Evolutionary conservation across 2,888 invertebrate genomes (phyloP).

Genomic region (Amorpha juglandis): DNA sequence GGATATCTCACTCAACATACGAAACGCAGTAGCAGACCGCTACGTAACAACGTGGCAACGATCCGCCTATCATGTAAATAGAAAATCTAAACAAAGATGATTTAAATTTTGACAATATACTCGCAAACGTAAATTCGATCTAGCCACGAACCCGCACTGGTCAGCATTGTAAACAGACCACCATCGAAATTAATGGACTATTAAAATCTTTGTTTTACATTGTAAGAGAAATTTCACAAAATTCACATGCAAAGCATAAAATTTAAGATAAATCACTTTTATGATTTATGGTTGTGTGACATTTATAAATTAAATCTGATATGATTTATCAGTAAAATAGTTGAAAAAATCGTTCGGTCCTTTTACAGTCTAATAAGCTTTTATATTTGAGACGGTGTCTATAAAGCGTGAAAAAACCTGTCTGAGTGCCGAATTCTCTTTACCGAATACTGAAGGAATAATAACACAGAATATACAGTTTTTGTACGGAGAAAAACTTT

Average conservation of each 20-base stretch:
- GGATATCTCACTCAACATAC: no score
- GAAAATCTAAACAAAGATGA: neutral
- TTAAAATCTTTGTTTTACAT: neutral
- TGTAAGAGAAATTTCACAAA: neutral
- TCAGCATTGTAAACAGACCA: neutral
- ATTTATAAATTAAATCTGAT: neutral
- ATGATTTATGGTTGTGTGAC: constrained; percentile 1
- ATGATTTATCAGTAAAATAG: neutral
- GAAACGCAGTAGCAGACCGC: no score
- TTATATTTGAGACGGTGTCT: neutral
- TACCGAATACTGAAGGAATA: neutral
- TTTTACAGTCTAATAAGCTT: constrained; percentile 5
- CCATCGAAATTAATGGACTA: neutral
- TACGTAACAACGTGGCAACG: no score
- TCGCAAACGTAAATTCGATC: neutral
- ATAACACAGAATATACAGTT: neutral
- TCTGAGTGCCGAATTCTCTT: neutral
- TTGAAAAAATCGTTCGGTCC: constrained; percentile 3
- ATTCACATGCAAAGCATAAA: neutral
- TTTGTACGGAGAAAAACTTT: no score
- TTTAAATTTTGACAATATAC: neutral
- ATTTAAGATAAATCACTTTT: constrained; percentile 1
- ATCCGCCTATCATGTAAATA: no score
- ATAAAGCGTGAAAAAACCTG: neutral
- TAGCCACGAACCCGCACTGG: neutral